A percentile compares a stretch with the other conserved stretches of the same genome.
phyloP scores from a whole-genome alignment of 2,888 invertebrate genomes.

The Thymelicus acteon region DNA sequence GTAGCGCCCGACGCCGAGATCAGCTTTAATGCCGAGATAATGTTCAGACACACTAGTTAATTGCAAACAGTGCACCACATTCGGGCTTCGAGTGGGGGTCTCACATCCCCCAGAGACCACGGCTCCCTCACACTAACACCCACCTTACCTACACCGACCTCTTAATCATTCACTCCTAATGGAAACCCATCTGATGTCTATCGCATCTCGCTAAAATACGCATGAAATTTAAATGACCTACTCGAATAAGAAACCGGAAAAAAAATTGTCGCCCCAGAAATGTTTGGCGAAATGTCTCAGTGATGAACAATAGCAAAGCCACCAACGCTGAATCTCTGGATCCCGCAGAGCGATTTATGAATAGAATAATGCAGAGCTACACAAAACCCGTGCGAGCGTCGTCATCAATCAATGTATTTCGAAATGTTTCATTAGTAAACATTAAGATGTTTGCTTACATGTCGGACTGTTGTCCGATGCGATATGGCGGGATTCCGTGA shows the following conservation, averaged over 20 bases:
- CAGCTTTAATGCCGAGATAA: slow-evolving; percentile 72
- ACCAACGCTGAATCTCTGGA: slow-evolving; percentile 75
- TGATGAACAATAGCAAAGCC: slow-evolving; percentile 73
- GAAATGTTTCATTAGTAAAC: slow-evolving; percentile 84
- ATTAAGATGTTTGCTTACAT: slow-evolving; percentile 85
- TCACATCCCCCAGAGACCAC: slow-evolving; percentile 57
- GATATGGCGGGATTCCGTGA: slow-evolving; percentile 75
- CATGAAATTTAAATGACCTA: slow-evolving; percentile 80
- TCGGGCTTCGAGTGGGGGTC: slow-evolving; percentile 58
- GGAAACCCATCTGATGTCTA: slow-evolving; percentile 68
- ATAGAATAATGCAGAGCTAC: slow-evolving; percentile 76
- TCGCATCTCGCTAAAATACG: slow-evolving; percentile 64
- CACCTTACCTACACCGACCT: slow-evolving; percentile 57
- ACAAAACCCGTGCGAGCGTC: slow-evolving; percentile 74
- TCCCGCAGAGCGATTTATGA: slow-evolving; percentile 78
- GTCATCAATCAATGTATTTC: slow-evolving; percentile 82
- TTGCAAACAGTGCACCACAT: slow-evolving; percentile 78
- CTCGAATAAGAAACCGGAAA: slow-evolving; percentile 57
- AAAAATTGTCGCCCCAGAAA: slow-evolving; percentile 64
- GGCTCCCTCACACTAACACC: slow-evolving; percentile 46
- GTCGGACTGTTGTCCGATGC: slow-evolving; percentile 74
- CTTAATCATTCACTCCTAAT: slow-evolving; percentile 81
- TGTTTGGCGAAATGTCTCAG: slow-evolving; percentile 73
- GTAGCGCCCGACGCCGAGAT: slow-evolving; percentile 26
- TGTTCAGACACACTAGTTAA: slow-evolving; percentile 77